Evolutionary conservation across 2,888 invertebrate genomes (phyloP).

Genomic region (Oxyteleia sp.): DNA sequence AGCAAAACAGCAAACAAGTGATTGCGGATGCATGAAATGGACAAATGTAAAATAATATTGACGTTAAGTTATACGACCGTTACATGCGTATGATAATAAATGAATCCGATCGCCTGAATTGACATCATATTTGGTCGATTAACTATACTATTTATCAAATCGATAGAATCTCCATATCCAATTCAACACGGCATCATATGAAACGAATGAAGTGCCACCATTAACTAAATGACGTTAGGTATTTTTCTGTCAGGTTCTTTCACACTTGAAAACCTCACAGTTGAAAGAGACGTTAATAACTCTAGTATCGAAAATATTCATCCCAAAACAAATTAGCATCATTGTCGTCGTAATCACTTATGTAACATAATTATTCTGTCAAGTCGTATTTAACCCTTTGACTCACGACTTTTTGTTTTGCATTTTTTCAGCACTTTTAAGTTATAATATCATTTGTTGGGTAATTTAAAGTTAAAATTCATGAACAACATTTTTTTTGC

Average conservation of each 20-base stretch:
- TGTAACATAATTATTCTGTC: constrained; percentile 19
- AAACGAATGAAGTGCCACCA: constrained; percentile 51
- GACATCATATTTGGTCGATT: constrained; percentile 44
- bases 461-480: too few species aligned
- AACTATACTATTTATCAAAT: constrained; percentile 59
- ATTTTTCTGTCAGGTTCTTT: constrained; percentile 56
- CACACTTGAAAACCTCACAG: constrained; percentile 40
- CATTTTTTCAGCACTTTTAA: too few species aligned
- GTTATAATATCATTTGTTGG: too few species aligned
- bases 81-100: constrained; percentile 9
- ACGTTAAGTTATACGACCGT: background rate
- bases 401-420: too few species aligned
- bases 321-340: constrained; percentile 35
- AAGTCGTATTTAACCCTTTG: constrained; percentile 13
- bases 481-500: too few species aligned
- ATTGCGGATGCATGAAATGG: background rate
- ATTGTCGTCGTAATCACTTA: constrained; percentile 17
- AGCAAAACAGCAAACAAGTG: background rate
- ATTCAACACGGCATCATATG: constrained; percentile 36
- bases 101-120: constrained; percentile 29
- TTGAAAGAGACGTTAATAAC: constrained; percentile 48
- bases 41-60: background rate
- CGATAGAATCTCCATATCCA: constrained; percentile 51
- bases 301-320: constrained; percentile 26
- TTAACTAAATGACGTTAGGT: constrained; percentile 57